These are phyloP conservation scores for Fragum whitleyi DNA, from an alignment of 2,888 invertebrate genomes.

Conservation along the genomic window DNA sequence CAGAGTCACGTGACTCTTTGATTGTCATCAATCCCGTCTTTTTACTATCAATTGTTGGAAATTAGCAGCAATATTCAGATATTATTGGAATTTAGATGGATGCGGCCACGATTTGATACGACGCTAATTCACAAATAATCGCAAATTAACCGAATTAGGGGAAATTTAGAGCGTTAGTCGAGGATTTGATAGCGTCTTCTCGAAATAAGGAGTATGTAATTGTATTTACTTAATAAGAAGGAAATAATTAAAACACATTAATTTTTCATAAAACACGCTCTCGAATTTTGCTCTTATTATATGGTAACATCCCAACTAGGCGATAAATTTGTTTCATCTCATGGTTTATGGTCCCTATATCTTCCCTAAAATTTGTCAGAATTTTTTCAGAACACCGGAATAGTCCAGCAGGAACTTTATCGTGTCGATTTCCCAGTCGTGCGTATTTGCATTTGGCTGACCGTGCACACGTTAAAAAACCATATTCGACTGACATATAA, in stretches of 20 bases:
- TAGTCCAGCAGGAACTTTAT: too few relatives aligned
- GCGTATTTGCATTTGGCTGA: too few relatives aligned
- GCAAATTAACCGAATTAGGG: conserved; percentile 61
- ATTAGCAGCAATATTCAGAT: conserved; percentile 39
- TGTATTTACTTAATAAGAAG: conserved; percentile 41
- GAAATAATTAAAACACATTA: conserved; percentile 30
- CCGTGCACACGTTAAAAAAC: too few relatives aligned
- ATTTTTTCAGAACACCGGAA: too few relatives aligned
- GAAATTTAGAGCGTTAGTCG: conserved; percentile 43
- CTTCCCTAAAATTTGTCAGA: too few relatives aligned
- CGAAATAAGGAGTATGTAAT: conserved; percentile 59
- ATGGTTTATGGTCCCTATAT: background rate
- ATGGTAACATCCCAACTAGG: background rate
- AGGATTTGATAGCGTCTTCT: conserved; percentile 60
- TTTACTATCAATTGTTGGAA: conserved; percentile 42
- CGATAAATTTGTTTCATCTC: background rate
- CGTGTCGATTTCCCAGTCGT: too few relatives aligned
- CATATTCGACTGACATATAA: too few relatives aligned
- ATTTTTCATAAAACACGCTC: conserved; percentile 26
- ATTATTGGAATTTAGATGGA: conserved; percentile 38
- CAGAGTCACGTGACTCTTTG: conserved; percentile 12
- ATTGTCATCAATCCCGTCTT: conserved; percentile 30
- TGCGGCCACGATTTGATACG: conserved; percentile 50
- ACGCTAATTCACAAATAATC: conserved; percentile 46
- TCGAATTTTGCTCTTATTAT: conserved; percentile 13